phyloP scores from a whole-genome alignment of 64 coral and sea anemone genomes.

The Cladopsammia gracilis region DNA sequence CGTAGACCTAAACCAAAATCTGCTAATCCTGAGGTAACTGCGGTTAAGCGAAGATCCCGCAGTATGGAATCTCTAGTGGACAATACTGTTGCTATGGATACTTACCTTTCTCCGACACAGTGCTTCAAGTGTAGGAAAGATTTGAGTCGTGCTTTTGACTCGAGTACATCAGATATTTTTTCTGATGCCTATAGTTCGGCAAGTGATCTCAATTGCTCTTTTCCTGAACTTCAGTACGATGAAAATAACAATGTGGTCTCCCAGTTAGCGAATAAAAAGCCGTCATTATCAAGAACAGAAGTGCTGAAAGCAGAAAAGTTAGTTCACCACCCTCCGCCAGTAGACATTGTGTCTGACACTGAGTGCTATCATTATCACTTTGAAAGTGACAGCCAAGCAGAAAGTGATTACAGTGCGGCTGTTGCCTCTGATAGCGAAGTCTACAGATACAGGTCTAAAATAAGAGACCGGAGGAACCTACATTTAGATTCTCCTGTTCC shows the following conservation, averaged over 20 bases:
- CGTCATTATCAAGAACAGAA: not conserved
- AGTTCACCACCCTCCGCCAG: slow-evolving; percentile 30
- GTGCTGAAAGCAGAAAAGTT: slow-evolving; percentile 34
- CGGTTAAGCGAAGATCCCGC: slow-evolving; percentile 78
- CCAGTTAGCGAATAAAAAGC: not conserved
- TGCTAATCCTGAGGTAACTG: slow-evolving; percentile 49
- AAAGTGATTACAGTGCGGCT: slow-evolving; percentile 81
- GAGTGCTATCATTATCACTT: slow-evolving; percentile 85
- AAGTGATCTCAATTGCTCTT: slow-evolving; percentile 85
- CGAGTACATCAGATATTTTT: slow-evolving; percentile 76
- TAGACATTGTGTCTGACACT: slow-evolving; percentile 88
- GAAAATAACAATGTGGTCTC: slow-evolving; percentile 75
- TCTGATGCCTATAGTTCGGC: slow-evolving; percentile 92
- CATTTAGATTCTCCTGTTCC: slow-evolving; percentile 89
- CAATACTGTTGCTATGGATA: slow-evolving; percentile 50
- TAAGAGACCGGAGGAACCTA: slow-evolving; percentile 73
- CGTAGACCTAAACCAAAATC: slow-evolving; percentile 72
- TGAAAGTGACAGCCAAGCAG: slow-evolving; percentile 85
- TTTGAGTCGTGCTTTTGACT: slow-evolving; percentile 71
- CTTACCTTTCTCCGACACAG: slow-evolving; percentile 80
- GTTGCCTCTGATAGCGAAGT: slow-evolving; percentile 91
- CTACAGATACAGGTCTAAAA: slow-evolving; percentile 73
- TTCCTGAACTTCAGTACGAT: slow-evolving; percentile 76
- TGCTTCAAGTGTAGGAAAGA: slow-evolving; percentile 96
- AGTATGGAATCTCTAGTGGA: slow-evolving; percentile 91